A percentile compares a stretch with the other conserved stretches of the same genome.
Evolutionary conservation across 2,888 invertebrate species (phyloP).

Genomic region (Acanthosepion pharaonis): DNA sequence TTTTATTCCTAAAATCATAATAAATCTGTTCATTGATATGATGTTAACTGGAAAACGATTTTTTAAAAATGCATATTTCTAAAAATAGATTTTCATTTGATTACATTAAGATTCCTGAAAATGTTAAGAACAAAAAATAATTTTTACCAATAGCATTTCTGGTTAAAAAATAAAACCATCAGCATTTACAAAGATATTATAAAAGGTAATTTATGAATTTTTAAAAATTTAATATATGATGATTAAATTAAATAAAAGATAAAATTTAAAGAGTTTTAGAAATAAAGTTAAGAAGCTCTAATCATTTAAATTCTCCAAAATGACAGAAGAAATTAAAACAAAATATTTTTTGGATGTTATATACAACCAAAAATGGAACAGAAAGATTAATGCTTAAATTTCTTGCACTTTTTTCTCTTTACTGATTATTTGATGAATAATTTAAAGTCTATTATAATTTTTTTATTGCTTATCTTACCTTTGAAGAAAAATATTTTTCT

Average conservation of each 20-base stretch:
- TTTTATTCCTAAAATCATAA: no score
- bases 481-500: neutral
- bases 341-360: neutral
- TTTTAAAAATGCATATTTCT: no score
- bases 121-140: neutral
- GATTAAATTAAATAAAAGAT: neutral
- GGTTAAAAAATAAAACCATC: neutral
- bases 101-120: neutral
- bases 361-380: neutral
- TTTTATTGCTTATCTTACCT: neutral
- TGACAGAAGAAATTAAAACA: neutral
- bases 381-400: neutral
- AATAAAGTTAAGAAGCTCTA: neutral
- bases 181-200: neutral
- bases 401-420: neutral
- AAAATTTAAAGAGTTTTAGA: neutral
- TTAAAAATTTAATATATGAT: neutral
- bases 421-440: neutral
- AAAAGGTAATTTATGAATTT: neutral
- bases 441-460: neutral
- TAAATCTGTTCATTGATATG: no score
- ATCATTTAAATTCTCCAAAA: neutral
- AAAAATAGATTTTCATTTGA: neutral
- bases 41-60: no score
- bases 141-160: neutral